Evolutionary conservation across 1,140 invertebrate genomes (phyloP), one percentile per base, ranked within the genome.

Genomic region (Stenopsyche tienmushanensis): DNA sequence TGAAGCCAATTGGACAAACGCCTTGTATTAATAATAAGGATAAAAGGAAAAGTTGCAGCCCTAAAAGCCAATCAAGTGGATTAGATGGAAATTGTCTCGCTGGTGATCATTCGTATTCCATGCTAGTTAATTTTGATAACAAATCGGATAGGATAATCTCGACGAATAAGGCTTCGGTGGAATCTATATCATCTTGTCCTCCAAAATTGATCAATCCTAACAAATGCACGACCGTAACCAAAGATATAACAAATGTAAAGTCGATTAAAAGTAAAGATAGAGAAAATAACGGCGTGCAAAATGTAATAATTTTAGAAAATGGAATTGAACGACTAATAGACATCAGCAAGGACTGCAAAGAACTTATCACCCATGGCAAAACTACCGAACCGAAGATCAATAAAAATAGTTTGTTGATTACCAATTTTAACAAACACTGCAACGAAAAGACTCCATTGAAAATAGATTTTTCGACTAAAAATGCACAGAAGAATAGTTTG

Each of bases 331-430:
- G 53, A 54, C 10, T 52, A 24, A 55, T 60, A 1, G 59, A 65
- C 15, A 52, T 65, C 13, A 58, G 42, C 52, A 65, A 62, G 15
- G 53, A 50, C 18, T 34, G 21, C 24, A 50, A 59, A 7, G 20
- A 64, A 39, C 15, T 64, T 41, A 20, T 34, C 34, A 39, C n/a
- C 17, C 18, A 63, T 50, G 53, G 21, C 17, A 29, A 44, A 52
- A 25, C 23, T 25, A 24, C 23, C 52, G 25, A 69, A 24, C 57
- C 9, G 24, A 7, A 67, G 57, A 59, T 18, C 20, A 65, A 69
- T 66, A 66, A 65, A 45, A 69, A 69, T 24, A 69, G 67, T 41
- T 47, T 69, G 21, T 24, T 69, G 0, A 63, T 69, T 45, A 59
- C n/a, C 5, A 69, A 64, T 45, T 50, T 64, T 13, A 62, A 69